Conservation (phyloP, 2,113 vertebrate species). For the Cavia porcellus region DNA sequence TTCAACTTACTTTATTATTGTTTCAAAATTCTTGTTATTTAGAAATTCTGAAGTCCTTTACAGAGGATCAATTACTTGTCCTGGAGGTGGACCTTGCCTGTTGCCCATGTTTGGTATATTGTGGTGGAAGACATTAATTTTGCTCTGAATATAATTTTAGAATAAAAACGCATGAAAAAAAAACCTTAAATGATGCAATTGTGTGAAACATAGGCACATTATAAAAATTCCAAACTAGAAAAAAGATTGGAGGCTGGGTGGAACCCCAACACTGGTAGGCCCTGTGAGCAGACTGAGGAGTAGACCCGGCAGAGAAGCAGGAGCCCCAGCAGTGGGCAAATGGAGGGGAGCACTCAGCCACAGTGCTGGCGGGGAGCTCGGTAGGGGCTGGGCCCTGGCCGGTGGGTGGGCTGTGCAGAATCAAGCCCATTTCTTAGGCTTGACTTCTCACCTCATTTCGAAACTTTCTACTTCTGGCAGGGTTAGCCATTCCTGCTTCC, state of each 20-base stretch:
- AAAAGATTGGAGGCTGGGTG: background rate
- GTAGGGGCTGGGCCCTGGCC: background rate
- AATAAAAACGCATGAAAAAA: background rate
- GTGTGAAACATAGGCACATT: background rate
- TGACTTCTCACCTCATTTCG: constrained; percentile 57
- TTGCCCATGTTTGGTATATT: background rate
- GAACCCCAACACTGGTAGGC: background rate
- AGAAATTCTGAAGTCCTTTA: background rate
- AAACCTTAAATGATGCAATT: background rate
- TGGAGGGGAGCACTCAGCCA: too few species aligned
- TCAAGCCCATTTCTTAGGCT: constrained; percentile 20
- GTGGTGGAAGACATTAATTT: background rate
- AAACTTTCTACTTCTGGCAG: constrained; percentile 70
- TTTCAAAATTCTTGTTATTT: constrained; percentile 30
- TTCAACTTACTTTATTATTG: constrained; percentile 14
- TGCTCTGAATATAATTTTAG: constrained; percentile 27
- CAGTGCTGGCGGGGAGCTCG: too few species aligned
- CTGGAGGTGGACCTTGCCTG: background rate
- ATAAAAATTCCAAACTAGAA: background rate
- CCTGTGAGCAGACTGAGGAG: too few species aligned
- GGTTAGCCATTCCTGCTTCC: background rate
- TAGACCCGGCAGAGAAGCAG: too few species aligned
- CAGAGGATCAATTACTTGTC: background rate
- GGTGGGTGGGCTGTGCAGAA: background rate
- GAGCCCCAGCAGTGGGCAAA: too few species aligned